Conservation (phyloP, 2,797 vertebrate genomes). For the Crypturellus tataupa region DNA sequence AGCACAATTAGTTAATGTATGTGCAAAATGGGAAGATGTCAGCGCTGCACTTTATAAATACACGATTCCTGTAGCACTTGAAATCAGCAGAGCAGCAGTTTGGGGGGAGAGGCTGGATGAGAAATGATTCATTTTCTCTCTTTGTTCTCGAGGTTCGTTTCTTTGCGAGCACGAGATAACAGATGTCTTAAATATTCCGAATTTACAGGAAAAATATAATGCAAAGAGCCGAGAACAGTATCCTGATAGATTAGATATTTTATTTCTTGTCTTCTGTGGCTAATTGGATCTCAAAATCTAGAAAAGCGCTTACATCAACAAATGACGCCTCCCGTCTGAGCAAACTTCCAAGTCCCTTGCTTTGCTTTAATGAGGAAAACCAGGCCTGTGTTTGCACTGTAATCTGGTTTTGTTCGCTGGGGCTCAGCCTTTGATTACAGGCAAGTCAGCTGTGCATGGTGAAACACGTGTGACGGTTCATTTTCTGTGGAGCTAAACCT, state of each 20-base stretch:
- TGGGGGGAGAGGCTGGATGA: constrained; percentile 40
- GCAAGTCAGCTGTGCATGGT: neutral
- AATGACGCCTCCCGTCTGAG: neutral
- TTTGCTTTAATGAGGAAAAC: neutral
- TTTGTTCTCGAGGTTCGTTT: constrained; percentile 31
- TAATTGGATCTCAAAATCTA: neutral
- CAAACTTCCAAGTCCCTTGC: neutral
- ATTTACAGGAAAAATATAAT: constrained; percentile 15
- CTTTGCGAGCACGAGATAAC: constrained; percentile 33
- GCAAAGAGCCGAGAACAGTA: neutral
- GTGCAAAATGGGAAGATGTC: neutral
- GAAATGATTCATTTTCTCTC: constrained; percentile 56
- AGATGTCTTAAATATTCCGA: constrained; percentile 38
- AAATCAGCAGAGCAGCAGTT: constrained; percentile 20
- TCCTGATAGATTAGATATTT: constrained; percentile 39
- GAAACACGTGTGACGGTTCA: neutral
- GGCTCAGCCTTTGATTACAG: neutral
- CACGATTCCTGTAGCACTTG: neutral
- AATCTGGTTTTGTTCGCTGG: neutral
- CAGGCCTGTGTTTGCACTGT: neutral
- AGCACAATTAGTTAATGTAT: neutral
- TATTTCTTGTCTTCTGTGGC: neutral
- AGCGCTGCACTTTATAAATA: neutral
- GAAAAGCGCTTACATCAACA: neutral
- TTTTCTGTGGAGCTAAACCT: neutral